A percentile compares a stretch with the other conserved stretches of the same genome.
Conservation (phyloP, 2,797 vertebrate species). For the Myotis pilosus region DNA sequence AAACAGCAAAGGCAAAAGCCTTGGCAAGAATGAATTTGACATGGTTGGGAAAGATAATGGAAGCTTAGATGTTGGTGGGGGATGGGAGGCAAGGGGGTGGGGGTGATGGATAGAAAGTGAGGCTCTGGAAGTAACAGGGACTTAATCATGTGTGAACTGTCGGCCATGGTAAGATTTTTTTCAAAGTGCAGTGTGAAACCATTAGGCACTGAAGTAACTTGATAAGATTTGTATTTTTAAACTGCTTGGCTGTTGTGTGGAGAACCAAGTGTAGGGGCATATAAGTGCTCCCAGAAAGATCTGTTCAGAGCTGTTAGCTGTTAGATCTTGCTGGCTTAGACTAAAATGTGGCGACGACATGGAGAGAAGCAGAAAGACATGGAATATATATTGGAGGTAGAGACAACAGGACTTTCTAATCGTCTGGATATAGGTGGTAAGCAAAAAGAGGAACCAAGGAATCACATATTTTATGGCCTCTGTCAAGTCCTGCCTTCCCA, state of each 20-base stretch:
- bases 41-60: neutral
- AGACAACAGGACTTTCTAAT: neutral
- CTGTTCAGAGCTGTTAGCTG: neutral
- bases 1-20: neutral
- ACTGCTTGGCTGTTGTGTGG: neutral
- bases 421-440: neutral
- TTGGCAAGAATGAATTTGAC: neutral
- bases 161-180: neutral
- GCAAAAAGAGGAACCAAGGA: neutral
- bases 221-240: slow-evolving; percentile 32
- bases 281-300: neutral
- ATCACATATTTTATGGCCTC: neutral
- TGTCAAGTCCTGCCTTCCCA: neutral
- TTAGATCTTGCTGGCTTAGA: neutral
- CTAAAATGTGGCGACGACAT: neutral
- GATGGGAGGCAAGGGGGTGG: fast-evolving
- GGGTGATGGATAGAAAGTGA: neutral
- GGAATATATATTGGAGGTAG: neutral
- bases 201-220: neutral
- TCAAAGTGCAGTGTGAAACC: neutral
- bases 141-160: neutral
- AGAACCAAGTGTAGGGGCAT: neutral
- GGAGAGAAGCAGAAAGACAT: neutral
- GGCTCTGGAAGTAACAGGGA: neutral
- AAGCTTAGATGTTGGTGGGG: neutral